These are phyloP conservation scores for Drosophila kuntzei DNA, from an alignment of 2,888 invertebrate genomes.

Conservation along the genomic window DNA sequence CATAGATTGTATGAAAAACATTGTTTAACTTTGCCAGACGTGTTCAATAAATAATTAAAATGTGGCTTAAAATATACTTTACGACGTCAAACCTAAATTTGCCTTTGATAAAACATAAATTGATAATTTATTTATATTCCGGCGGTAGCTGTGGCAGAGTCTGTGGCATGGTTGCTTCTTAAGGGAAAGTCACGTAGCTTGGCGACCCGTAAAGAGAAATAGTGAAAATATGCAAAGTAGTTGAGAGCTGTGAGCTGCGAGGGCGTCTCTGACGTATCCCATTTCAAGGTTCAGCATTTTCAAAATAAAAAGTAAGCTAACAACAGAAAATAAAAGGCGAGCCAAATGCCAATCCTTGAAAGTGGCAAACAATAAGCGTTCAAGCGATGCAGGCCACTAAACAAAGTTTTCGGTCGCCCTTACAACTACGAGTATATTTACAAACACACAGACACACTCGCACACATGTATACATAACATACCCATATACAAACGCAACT, in stretches of 20 bases:
- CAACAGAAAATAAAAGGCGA: constrained; percentile 29
- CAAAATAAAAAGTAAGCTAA: constrained; percentile 26
- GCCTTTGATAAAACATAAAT: constrained; percentile 49
- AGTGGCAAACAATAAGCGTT: constrained; percentile 63
- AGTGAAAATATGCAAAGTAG: constrained; percentile 80
- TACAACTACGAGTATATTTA: not conserved
- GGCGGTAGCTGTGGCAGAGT: constrained; percentile 19
- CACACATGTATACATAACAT: not conserved
- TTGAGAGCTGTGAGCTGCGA: constrained; percentile 44
- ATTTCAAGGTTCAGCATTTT: constrained; percentile 69
- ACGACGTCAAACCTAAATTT: constrained; percentile 1
- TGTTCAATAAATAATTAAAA: constrained; percentile 28
- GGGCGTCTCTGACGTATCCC: constrained; percentile 61
- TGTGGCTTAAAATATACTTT: constrained; percentile 9
- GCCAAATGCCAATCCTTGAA: constrained; percentile 62
- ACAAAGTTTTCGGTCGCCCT: constrained; percentile 65
- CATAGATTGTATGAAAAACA: constrained; percentile 3
- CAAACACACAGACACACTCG: constrained; percentile 9
- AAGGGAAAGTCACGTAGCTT: constrained; percentile 68
- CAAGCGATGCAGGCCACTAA: constrained; percentile 56
- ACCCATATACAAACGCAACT: constrained; percentile 29
- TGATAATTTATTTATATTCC: constrained; percentile 59
- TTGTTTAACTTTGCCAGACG: constrained; percentile 1
- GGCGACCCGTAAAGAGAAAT: constrained; percentile 67
- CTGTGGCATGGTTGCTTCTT: constrained; percentile 18